Conservation (phyloP, 23 tunicate species). For the Corella eumyota region DNA sequence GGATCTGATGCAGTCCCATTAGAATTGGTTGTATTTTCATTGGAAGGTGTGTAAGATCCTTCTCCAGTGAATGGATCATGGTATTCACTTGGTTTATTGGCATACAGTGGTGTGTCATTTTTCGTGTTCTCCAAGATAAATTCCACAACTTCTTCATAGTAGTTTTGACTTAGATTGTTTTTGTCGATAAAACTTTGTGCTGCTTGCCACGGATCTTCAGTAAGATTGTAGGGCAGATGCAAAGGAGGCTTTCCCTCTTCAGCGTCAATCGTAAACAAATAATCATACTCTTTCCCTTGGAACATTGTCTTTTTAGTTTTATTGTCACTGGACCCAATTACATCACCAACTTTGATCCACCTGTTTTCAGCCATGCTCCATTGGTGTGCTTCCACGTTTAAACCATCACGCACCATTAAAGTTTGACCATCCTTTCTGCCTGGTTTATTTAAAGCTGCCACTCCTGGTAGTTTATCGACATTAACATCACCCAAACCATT, state of each 20-base stretch:
- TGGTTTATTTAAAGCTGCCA: slow-evolving; percentile 26
- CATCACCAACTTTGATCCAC: slow-evolving; percentile 89
- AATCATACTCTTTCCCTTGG: slow-evolving; percentile 80
- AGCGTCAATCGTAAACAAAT: slow-evolving; percentile 75
- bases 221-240: slow-evolving; percentile 76
- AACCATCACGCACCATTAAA: slow-evolving; percentile 42
- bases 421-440: slow-evolving; percentile 90
- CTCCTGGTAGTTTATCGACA: slow-evolving; percentile 18
- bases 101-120: not conserved
- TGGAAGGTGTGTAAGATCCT: too few species aligned
- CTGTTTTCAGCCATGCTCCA: slow-evolving; percentile 53
- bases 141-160: slow-evolving; percentile 44
- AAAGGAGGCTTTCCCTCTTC: slow-evolving; percentile 79
- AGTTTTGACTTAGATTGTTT: slow-evolving; percentile 44
- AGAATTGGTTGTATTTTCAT: too few species aligned
- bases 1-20: slow-evolving; percentile 5
- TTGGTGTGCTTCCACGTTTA: slow-evolving; percentile 60
- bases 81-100: not conserved
- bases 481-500: slow-evolving; percentile 41
- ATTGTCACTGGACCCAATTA: slow-evolving; percentile 38
- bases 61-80: slow-evolving; percentile 40
- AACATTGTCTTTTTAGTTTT: too few species aligned
- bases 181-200: slow-evolving; percentile 29
- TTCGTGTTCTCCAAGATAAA: slow-evolving; percentile 70
- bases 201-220: slow-evolving; percentile 88